phyloP scores from a whole-genome alignment of 1,140 invertebrate genomes.

The Bradynema listronoti region DNA sequence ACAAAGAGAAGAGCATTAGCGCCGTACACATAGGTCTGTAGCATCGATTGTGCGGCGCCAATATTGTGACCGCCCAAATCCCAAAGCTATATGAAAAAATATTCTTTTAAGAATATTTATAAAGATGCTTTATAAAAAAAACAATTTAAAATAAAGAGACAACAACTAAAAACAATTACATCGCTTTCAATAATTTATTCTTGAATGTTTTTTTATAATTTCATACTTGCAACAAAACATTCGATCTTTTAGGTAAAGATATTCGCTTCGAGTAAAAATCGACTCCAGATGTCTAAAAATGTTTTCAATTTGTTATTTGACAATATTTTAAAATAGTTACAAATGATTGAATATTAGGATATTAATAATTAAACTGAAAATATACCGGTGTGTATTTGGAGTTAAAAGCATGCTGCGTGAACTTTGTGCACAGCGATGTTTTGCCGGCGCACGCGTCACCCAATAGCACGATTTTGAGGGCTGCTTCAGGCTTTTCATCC shows the following conservation, averaged over 20 bases:
- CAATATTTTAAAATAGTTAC: slow-evolving; percentile 5
- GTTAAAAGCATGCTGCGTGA: slow-evolving; percentile 70
- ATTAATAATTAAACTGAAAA: not conserved
- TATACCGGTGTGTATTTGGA: slow-evolving; percentile 64
- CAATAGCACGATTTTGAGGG: slow-evolving; percentile 72
- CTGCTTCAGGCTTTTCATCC: slow-evolving; percentile 66
- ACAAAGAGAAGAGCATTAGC: slow-evolving; percentile 66
- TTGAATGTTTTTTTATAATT: no score
- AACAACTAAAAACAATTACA: not conserved
- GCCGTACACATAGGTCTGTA: slow-evolving; percentile 55
- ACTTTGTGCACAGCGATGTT: slow-evolving; percentile 67
- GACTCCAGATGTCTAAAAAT: slow-evolving; percentile 68
- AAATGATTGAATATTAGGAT: slow-evolving; percentile 17
- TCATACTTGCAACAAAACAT: slow-evolving; percentile 59
- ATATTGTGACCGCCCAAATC: slow-evolving; percentile 73
- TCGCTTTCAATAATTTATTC: not conserved
- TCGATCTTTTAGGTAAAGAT: slow-evolving; percentile 64
- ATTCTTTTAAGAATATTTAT: slow-evolving; percentile 59
- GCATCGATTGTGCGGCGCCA: slow-evolving; percentile 75
- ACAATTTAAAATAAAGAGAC: slow-evolving; percentile 14
- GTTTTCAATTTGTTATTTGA: slow-evolving; percentile 11
- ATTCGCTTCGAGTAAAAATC: slow-evolving; percentile 73
- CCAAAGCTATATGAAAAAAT: slow-evolving; percentile 70
- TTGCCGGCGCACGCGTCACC: slow-evolving; percentile 75
- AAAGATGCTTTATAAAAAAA: slow-evolving; percentile 13